Evolutionary conservation across 2,888 invertebrate genomes (phyloP), one percentile per base, ranked within the genome.

Genomic region (Hyposoter didymator): DNA sequence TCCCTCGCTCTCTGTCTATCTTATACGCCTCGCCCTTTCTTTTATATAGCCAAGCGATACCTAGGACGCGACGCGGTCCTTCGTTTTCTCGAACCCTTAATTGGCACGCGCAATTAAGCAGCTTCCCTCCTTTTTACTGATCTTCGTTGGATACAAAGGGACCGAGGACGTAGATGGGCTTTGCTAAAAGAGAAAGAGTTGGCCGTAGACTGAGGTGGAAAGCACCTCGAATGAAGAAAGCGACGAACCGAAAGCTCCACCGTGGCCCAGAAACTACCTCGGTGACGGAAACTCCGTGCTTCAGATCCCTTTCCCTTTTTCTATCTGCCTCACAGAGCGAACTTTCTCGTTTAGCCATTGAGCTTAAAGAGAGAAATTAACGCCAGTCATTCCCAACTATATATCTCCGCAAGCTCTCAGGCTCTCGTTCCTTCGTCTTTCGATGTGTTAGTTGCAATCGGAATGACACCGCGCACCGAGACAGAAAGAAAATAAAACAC

Each of bases 101-200:
- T 90, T 88, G 89, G 80, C 86, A 82, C 84, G 82, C 82, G 89
- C 90, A 90, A 90, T 90, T 89, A 90, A 89, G 85, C 90, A 84
- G 86, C 88, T 87, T 82, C 47, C 86, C 87, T 88, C 88, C 83
- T 79, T 55, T 73, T 80, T 73, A 75, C 83, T 47, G 83, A 62
- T 80, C 72, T 69, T n/a, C 72, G 59, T 80, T 52, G 79, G 83
- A 80, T 73, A 83, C 85, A 85, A 85, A 85, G 67, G 76, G 70
- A 49, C 70, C 35, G 55, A 62, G 76, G 43, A 80, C 35, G 55
- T 66, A 55, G 74, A 22, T 66, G 35, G 55, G 52, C 47, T 78
- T 14, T 39, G 49, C 70, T 22, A 49, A 69, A 84, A 78, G 83
- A 80, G 80, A 85, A 83, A 76, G 82, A 80, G 76, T 79, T 47